phyloP scores from a whole-genome alignment of 2,888 invertebrate species.

The Oxytorus armatus region DNA sequence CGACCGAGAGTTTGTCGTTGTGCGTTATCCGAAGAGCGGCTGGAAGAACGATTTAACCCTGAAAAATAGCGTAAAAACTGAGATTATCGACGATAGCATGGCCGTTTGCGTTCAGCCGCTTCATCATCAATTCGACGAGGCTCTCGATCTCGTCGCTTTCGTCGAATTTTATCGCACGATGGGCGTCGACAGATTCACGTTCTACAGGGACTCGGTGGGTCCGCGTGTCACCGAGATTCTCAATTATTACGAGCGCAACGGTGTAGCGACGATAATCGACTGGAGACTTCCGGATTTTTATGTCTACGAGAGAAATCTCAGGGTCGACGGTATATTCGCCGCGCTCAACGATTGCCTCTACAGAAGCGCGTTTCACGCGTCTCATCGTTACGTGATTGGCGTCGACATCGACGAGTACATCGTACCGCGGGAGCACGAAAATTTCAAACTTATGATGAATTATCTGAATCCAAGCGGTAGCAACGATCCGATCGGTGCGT shows the following conservation, averaged over 20 bases:
- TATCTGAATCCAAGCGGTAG: slow-evolving; percentile 62
- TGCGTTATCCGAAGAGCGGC: slow-evolving; percentile 65
- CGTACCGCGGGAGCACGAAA: slow-evolving; percentile 75
- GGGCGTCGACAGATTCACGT: slow-evolving; percentile 85
- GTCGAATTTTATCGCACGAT: slow-evolving; percentile 85
- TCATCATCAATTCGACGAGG: slow-evolving; percentile 83
- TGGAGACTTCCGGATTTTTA: slow-evolving; percentile 82
- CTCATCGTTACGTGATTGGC: slow-evolving; percentile 74
- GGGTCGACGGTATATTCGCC: slow-evolving; percentile 82
- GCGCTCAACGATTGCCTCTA: slow-evolving; percentile 81
- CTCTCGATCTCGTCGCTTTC: slow-evolving; percentile 84
- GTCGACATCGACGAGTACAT: slow-evolving; percentile 82
- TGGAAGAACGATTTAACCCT: slow-evolving; percentile 8
- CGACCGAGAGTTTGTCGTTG: slow-evolving; percentile 63
- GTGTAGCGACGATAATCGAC: slow-evolving; percentile 81
- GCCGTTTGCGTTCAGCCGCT: slow-evolving; percentile 84
- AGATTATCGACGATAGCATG: slow-evolving; percentile 63
- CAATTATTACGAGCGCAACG: slow-evolving; percentile 79
- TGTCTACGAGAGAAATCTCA: slow-evolving; percentile 80
- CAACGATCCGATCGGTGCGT: slow-evolving; percentile 79
- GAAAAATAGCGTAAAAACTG: neutral
- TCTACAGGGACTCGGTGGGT: slow-evolving; percentile 84
- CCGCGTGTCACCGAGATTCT: slow-evolving; percentile 81
- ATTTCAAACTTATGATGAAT: slow-evolving; percentile 79
- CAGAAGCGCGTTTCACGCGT: slow-evolving; percentile 78